Conservation (phyloP, 2,797 vertebrate genomes). For the Pseudotriccus pelzelni region DNA sequence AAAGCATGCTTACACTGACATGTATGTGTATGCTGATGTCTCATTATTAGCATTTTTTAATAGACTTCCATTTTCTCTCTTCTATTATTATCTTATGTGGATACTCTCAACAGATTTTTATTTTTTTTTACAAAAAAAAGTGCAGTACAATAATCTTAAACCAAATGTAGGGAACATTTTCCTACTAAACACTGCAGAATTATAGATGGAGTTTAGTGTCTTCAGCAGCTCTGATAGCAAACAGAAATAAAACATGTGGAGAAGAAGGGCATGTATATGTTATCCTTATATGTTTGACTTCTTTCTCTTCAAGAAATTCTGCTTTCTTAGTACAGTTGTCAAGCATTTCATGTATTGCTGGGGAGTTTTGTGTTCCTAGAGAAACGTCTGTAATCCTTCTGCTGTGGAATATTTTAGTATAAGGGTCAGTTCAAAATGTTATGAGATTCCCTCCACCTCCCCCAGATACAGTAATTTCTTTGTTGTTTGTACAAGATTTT, state of each 20-base stretch:
- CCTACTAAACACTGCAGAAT: background rate
- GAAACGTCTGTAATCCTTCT: background rate
- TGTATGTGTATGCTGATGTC: background rate
- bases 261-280: background rate
- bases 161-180: background rate
- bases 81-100: background rate
- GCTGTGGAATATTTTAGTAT: background rate
- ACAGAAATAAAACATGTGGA: background rate
- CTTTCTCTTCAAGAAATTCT: background rate
- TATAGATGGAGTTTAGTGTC: background rate
- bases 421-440: background rate
- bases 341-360: background rate
- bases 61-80: background rate
- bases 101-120: background rate
- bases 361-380: background rate
- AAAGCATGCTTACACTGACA: background rate
- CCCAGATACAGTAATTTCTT: background rate
- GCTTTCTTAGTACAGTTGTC: background rate
- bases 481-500: constrained; percentile 22
- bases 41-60: background rate
- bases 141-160: background rate
- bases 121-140: background rate
- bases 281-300: background rate
- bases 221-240: background rate
- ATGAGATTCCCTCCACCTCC: background rate